These are phyloP conservation scores for Nesometra sesokonis DNA, from an alignment of 35 echinoderm and acorn worm genomes.

Conservation along the genomic window DNA sequence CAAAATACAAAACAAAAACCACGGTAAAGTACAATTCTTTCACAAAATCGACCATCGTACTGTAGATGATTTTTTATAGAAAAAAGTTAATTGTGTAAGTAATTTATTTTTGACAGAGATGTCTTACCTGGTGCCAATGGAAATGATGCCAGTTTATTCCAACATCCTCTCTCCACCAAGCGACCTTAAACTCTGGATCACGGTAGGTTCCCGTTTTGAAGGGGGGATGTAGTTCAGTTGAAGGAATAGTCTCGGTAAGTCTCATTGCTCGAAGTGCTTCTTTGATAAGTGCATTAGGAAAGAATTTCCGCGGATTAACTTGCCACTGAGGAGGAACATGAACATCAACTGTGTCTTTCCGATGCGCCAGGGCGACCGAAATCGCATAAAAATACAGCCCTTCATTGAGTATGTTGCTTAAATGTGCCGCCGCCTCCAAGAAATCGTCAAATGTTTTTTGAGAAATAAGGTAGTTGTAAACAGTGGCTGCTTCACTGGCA, in stretches of 20 bases:
- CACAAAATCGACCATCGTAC: too few species aligned
- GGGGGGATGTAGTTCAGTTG: neutral
- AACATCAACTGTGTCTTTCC: neutral
- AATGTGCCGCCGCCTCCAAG: neutral
- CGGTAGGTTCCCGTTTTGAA: conserved; percentile 22
- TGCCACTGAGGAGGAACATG: conserved; percentile 25
- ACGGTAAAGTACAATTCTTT: too few species aligned
- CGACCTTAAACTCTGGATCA: conserved; percentile 47
- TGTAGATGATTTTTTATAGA: too few species aligned
- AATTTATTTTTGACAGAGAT: neutral
- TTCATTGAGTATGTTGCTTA: conserved; percentile 26
- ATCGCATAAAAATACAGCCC: conserved; percentile 42
- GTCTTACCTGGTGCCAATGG: conserved; percentile 58
- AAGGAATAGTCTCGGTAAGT: neutral
- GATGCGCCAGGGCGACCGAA: conserved; percentile 28
- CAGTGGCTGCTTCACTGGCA: conserved; percentile 20
- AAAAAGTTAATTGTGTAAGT: neutral
- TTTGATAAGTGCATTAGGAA: conserved; percentile 1
- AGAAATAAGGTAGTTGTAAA: conserved; percentile 41
- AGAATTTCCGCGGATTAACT: conserved; percentile 10
- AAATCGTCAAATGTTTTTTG: conserved; percentile 18
- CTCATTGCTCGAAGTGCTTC: neutral
- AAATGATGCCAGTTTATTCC: conserved; percentile 22
- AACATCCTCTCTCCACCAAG: conserved; percentile 45
- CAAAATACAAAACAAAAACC: too few species aligned